phyloP scores from a whole-genome alignment of 2,113 vertebrate species.

The Megaceryle torquata region DNA sequence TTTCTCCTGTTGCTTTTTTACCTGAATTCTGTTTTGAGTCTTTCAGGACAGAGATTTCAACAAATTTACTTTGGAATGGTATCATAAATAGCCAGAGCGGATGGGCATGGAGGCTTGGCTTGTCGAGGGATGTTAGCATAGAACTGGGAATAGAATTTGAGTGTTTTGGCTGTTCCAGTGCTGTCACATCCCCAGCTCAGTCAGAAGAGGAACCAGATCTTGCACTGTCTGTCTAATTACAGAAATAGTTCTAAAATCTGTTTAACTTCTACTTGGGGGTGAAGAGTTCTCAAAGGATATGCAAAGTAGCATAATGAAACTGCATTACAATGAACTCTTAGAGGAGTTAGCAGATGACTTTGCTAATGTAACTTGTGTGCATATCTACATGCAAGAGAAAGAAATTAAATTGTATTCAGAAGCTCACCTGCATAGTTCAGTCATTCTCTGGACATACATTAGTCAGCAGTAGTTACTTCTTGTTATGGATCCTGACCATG shows the following conservation, averaged over 20 bases:
- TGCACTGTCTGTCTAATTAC: background rate
- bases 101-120: background rate
- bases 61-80: background rate
- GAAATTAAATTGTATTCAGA: background rate
- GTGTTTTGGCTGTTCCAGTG: background rate
- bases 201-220: background rate
- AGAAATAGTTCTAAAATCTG: conserved; percentile 36
- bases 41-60: background rate
- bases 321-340: background rate
- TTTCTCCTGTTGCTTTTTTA: background rate
- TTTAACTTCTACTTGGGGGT: background rate
- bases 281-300: background rate
- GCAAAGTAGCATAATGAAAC: background rate
- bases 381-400: background rate
- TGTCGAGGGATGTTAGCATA: background rate
- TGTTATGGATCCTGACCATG: background rate
- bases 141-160: background rate
- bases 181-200: background rate
- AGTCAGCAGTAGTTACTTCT: background rate
- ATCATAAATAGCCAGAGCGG: background rate
- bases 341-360: background rate
- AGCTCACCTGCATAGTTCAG: background rate
- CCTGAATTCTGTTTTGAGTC: background rate
- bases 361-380: background rate
- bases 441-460: background rate